Conservation (phyloP, 2,797 vertebrate species). For the Hydrophis major region DNA sequence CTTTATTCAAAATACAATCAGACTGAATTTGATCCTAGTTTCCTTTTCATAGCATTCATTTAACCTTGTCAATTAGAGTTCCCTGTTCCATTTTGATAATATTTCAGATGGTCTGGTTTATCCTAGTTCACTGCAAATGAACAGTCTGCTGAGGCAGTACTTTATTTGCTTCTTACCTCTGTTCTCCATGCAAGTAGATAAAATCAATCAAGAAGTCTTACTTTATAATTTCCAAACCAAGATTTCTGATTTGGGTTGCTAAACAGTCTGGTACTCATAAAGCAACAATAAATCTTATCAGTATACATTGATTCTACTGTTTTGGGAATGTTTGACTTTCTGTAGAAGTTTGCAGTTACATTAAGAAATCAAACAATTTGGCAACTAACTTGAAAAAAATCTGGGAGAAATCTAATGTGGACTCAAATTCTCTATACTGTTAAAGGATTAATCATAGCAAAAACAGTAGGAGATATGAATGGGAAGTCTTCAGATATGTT, state of each 20-base stretch:
- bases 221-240: background rate
- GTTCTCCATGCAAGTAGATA: background rate
- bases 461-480: background rate
- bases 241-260: background rate
- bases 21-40: background rate
- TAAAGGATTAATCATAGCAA: background rate
- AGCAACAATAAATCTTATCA: background rate
- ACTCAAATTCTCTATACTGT: background rate
- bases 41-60: background rate
- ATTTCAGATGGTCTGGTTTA: background rate
- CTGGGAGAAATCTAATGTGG: background rate
- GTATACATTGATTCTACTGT: background rate
- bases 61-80: background rate
- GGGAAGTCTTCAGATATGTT: background rate
- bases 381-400: background rate
- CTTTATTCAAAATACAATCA: background rate
- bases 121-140: background rate
- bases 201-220: background rate
- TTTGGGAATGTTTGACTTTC: background rate
- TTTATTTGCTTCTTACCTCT: background rate
- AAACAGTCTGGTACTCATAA: background rate
- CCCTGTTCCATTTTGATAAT: background rate
- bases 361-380: background rate
- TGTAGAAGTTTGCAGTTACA: background rate
- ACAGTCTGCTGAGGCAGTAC: background rate